Conservation (phyloP, 2,113 vertebrate genomes). For the Hemicordylus capensis region DNA sequence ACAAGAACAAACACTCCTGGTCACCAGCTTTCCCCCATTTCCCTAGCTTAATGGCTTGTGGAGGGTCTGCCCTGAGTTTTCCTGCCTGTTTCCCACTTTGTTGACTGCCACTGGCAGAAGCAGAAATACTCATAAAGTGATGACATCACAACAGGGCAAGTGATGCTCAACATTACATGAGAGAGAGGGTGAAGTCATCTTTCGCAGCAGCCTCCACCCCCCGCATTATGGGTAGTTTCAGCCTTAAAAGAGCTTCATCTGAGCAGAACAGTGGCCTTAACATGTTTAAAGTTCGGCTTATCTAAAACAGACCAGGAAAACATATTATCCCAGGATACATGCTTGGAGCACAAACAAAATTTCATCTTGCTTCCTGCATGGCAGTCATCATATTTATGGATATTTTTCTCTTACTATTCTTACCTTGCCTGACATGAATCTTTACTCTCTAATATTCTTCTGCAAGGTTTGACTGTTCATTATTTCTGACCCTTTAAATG, state of each 20-base stretch:
- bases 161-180: not conserved
- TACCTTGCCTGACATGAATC: not conserved
- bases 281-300: not conserved
- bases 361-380: conserved; percentile 17
- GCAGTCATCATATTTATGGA: not conserved
- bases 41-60: no score
- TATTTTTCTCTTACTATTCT: not conserved
- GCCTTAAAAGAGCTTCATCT: not conserved
- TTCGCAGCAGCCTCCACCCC: not conserved
- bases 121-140: not conserved
- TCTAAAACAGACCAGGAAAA: not conserved
- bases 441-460: conserved; percentile 8
- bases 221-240: not conserved
- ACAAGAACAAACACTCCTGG: no score
- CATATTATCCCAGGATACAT: not conserved
- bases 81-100: not conserved
- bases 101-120: not conserved
- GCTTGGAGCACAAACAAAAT: not conserved
- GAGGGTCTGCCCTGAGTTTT: no score
- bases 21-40: no score
- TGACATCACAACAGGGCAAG: not conserved
- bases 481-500: conserved; percentile 18
- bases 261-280: not conserved
- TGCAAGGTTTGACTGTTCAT: conserved; percentile 20
- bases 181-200: not conserved